These are phyloP conservation scores for Falco concolor DNA, from an alignment of 2,797 vertebrate genomes.

Conservation along the genomic window DNA sequence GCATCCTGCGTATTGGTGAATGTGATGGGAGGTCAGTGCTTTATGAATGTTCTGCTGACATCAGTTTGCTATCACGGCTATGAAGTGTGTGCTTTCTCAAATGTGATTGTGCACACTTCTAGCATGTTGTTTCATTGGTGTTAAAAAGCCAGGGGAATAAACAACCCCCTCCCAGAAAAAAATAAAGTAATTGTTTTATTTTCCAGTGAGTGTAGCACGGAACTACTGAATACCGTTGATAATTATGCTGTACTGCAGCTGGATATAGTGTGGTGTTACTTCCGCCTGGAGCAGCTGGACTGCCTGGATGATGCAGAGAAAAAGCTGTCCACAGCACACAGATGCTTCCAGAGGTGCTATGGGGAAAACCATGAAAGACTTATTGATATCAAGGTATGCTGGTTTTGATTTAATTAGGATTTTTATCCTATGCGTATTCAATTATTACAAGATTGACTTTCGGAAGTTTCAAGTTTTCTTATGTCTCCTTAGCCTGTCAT, in stretches of 20 bases:
- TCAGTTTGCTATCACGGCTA: neutral
- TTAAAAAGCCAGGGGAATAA: neutral
- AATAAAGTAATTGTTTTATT: neutral
- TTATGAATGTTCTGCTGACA: neutral
- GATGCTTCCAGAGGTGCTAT: slow-evolving; percentile 87
- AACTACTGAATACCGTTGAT: slow-evolving; percentile 85
- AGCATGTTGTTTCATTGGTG: neutral
- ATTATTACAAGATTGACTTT: neutral
- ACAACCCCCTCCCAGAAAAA: neutral
- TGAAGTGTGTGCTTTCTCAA: neutral
- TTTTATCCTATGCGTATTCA: neutral
- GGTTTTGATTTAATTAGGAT: neutral
- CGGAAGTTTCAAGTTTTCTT: neutral
- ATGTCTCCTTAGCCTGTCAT: neutral
- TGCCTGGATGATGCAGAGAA: slow-evolving; percentile 85
- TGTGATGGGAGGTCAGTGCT: neutral
- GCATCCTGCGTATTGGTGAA: neutral
- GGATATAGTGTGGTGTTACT: slow-evolving; percentile 95
- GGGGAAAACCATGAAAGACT: slow-evolving; percentile 87
- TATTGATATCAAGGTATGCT: slow-evolving; percentile 85
- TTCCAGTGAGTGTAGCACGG: slow-evolving; percentile 80
- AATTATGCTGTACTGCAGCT: slow-evolving; percentile 94
- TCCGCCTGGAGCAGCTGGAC: slow-evolving; percentile 81
- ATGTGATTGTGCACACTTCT: rapidly evolving
- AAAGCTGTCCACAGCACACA: slow-evolving; percentile 83